Evolutionary conservation across 64 coral and sea anemone species (phyloP).

Genomic region (Catalaphyllia jardinei): DNA sequence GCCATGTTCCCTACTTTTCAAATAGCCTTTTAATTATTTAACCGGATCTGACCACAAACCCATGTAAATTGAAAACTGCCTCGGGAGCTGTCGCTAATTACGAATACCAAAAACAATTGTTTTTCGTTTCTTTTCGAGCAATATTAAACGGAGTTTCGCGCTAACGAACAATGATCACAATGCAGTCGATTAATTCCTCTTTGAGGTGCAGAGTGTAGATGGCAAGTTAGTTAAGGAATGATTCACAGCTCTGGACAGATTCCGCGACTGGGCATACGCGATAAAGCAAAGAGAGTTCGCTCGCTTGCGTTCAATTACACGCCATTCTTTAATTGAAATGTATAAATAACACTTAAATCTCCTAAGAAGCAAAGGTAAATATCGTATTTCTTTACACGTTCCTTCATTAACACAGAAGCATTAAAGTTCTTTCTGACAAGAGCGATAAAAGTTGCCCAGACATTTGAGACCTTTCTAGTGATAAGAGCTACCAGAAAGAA

Average conservation of each 20-base stretch:
- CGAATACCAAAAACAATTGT: conserved; percentile 84
- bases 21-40: conserved; percentile 98
- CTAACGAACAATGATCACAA: conserved; percentile 49
- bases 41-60: conserved; percentile 88
- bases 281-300: conserved; percentile 6
- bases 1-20: conserved; percentile 74
- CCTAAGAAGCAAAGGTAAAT: conserved; percentile 47
- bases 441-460: conserved; percentile 10
- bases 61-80: conserved; percentile 95
- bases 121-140: conserved; percentile 69
- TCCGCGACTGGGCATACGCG: conserved; percentile 1
- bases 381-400: conserved; percentile 59
- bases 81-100: conserved; percentile 88
- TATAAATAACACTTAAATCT: conserved; percentile 86
- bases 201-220: conserved; percentile 27
- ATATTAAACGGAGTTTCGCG: conserved; percentile 77
- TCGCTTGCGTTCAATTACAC: conserved; percentile 67
- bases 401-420: conserved; percentile 45
- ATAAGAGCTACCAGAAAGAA: conserved; percentile 4
- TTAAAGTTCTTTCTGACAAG: conserved; percentile 47
- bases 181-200: conserved; percentile 57
- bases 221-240: background rate
- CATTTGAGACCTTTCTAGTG: conserved; percentile 30
- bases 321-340: conserved; percentile 79
- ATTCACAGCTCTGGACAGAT: background rate